phyloP scores from a whole-genome alignment of 2,888 invertebrate species.

The Lasiommata megera region DNA sequence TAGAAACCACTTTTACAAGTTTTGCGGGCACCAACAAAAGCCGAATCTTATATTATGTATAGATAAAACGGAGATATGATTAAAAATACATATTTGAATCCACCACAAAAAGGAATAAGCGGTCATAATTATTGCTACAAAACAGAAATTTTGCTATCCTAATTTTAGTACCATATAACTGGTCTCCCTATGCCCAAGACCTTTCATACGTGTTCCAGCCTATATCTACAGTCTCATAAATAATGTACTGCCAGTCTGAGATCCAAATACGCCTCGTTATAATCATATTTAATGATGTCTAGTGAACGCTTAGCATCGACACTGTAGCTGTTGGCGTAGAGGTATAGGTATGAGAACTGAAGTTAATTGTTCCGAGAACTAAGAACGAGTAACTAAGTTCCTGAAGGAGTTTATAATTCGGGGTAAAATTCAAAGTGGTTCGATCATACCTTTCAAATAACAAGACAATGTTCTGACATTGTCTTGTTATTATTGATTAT shows the following conservation, averaged over 20 bases:
- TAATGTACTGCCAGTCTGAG: slow-evolving; percentile 5
- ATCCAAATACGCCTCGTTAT: background rate
- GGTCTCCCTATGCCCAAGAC: background rate
- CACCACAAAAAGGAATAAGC: too few species aligned
- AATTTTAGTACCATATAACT: background rate
- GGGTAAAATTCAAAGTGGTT: too few species aligned
- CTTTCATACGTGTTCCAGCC: background rate
- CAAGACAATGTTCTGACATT: too few species aligned
- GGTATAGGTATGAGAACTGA: background rate
- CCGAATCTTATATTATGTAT: too few species aligned
- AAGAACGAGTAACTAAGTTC: background rate
- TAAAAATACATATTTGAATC: too few species aligned
- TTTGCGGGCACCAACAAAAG: too few species aligned
- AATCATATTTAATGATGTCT: background rate
- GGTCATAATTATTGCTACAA: too few species aligned
- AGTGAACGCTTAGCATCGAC: background rate
- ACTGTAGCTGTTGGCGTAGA: too few species aligned
- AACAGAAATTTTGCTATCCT: background rate
- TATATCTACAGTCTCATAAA: slow-evolving; percentile 1
- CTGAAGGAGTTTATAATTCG: background rate
- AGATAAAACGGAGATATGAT: too few species aligned
- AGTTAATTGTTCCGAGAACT: slow-evolving; percentile 2
- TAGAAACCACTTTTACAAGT: too few species aligned
- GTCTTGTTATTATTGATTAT: too few species aligned
- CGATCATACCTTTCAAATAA: too few species aligned